These are phyloP conservation scores for Poicephalus meyeri DNA, from an alignment of 2,113 vertebrate genomes.

Conservation along the genomic window DNA sequence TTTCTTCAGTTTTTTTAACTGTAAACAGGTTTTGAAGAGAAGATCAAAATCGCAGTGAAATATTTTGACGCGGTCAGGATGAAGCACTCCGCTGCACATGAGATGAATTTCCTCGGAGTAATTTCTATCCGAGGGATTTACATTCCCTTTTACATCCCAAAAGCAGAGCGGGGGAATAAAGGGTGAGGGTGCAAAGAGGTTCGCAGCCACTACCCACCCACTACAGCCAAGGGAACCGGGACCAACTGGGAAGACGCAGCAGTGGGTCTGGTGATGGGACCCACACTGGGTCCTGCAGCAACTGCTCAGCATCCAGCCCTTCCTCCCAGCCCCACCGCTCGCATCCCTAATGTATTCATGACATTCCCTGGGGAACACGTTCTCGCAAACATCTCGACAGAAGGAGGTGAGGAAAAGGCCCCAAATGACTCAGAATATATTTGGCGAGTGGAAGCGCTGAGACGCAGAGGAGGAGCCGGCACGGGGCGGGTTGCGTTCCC, in stretches of 20 bases:
- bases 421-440: accelerated
- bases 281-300: neutral
- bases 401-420: neutral
- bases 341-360: accelerated
- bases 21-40: constrained; percentile 57
- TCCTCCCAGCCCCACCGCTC: neutral
- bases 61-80: constrained; percentile 33
- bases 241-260: neutral
- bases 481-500: accelerated
- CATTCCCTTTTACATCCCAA: neutral
- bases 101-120: constrained; percentile 18
- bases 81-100: neutral
- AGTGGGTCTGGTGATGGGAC: neutral
- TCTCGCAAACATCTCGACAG: neutral
- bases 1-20: neutral
- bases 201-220: neutral
- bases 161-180: accelerated
- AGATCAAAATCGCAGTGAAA: constrained; percentile 55
- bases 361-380: neutral
- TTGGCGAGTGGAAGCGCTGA: neutral
- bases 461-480: neutral
- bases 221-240: accelerated
- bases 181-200: neutral
- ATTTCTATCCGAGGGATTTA: constrained; percentile 6
- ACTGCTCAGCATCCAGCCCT: accelerated